These are phyloP conservation scores for Pandemis heparana DNA, from an alignment of 2,888 invertebrate species.

Conservation along the genomic window DNA sequence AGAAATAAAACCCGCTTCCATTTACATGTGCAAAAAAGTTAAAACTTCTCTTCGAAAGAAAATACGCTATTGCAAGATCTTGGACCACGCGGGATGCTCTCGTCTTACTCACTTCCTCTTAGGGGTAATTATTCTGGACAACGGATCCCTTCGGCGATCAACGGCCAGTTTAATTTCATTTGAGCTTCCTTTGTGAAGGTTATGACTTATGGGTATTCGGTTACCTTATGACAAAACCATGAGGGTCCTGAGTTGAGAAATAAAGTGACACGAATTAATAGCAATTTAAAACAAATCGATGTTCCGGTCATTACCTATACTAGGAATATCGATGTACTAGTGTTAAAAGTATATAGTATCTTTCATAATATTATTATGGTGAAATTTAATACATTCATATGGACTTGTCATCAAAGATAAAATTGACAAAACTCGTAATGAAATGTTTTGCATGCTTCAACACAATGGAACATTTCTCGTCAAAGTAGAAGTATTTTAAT, in stretches of 20 bases:
- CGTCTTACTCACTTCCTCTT: constrained; percentile 73
- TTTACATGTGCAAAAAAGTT: neutral
- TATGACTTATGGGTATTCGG: constrained; percentile 57
- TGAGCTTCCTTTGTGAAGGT: constrained; percentile 72
- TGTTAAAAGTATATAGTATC: neutral
- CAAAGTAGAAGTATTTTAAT: constrained; percentile 70
- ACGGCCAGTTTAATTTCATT: constrained; percentile 79
- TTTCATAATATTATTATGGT: no score
- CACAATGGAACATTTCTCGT: constrained; percentile 49
- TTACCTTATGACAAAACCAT: constrained; percentile 55
- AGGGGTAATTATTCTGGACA: constrained; percentile 76
- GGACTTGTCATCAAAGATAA: neutral
- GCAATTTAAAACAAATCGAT: constrained; percentile 36
- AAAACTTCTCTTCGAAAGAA: neutral
- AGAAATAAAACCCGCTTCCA: no score
- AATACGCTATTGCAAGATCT: constrained; percentile 42
- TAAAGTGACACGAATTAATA: constrained; percentile 24
- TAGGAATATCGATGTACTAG: neutral
- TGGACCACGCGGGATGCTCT: constrained; percentile 49
- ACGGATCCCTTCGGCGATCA: constrained; percentile 79
- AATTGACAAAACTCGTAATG: constrained; percentile 56
- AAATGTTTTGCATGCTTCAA: constrained; percentile 61
- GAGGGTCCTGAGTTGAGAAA: constrained; percentile 35
- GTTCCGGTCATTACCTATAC: constrained; percentile 8
- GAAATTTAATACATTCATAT: no score